Conservation (phyloP, 2,113 vertebrate genomes). For the Hymenochirus boettgeri region DNA sequence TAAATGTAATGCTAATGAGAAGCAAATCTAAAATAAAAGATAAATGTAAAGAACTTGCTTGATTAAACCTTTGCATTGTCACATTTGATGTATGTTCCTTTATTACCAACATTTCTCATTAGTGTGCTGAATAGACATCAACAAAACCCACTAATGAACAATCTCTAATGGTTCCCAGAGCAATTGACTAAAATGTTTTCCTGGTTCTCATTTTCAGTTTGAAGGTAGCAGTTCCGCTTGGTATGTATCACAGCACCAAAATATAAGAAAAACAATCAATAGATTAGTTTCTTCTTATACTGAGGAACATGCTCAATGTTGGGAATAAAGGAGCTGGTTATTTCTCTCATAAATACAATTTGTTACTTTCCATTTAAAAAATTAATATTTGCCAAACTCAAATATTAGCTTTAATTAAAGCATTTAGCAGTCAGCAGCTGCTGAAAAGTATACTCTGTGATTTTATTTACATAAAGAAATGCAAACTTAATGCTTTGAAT, state of each 20-base stretch:
- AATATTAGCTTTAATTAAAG: background rate
- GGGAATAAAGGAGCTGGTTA: background rate
- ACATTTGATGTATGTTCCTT: background rate
- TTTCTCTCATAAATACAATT: background rate
- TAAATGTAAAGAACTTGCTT: conserved; percentile 43
- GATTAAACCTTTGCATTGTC: conserved; percentile 45
- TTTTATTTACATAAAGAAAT: background rate
- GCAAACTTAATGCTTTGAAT: background rate
- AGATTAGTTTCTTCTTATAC: conserved; percentile 1
- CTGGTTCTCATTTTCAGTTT: conserved; percentile 39
- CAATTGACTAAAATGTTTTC: conserved; percentile 44
- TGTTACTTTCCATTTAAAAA: background rate
- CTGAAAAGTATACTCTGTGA: background rate
- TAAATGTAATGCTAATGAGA: conserved; percentile 37
- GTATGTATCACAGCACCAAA: conserved; percentile 35
- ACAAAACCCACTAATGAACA: conserved; percentile 42
- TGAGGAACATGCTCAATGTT: background rate
- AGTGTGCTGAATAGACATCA: conserved; percentile 34
- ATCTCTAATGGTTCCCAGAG: conserved; percentile 34
- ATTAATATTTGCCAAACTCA: background rate
- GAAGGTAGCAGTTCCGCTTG: conserved; percentile 32
- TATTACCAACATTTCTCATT: conserved; percentile 41
- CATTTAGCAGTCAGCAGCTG: background rate
- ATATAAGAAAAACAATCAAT: conserved; percentile 13
- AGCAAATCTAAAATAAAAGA: conserved; percentile 44